Base-by-base conservation (phyloP, 2,888 invertebrate genomes). In the Drosophila koepferae region DNA sequence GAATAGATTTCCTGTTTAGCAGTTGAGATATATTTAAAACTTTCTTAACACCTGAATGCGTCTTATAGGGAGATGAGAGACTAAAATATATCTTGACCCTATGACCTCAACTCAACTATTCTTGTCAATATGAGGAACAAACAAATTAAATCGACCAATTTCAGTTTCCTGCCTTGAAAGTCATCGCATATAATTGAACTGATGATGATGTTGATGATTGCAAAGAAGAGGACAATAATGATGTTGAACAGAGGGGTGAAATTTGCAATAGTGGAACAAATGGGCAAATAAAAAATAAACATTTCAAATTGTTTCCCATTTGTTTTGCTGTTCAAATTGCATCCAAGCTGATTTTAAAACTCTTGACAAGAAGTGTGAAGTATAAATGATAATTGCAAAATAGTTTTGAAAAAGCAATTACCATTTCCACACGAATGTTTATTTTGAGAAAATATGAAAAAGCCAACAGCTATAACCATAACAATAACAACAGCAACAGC, bases 151-250 rank as follows among this genome's bases (percentile, higher is more conserved):
- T 53, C 54, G 58, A 71, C 63, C 61, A 85, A 90, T 82, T 88
- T 77, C 59, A 59, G 81, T 67, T 86, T 87, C 86, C 86, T 78
- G 86, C 59, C 41, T 44, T 53, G 54, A 41, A 72, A 53, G 54
- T 58, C 70, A 69, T 83, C 68, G 75, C 63, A 67, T 9, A 68
- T 80, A 85, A 86, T 86, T 89, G 71, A 67, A 38, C 54, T 28
- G 72, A 59, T 36, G 46, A 53, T 46, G 46, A 53, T 46, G 60
- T 12, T 60, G 63, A 20, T 20, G 20, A 68, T 28, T n/a, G 28
- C n/a, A 3, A 16, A n/a, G 28, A n/a, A 60, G 38, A 60, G 14
- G 14, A 20, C 56, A 31, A 8, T 44, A 46, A 28, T 64, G 38
- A 56, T 55, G 51, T 23, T 46, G 38, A 44, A 48, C 56, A 58